phyloP scores from a whole-genome alignment of 2,888 invertebrate genomes.

The Ophion costatus region DNA sequence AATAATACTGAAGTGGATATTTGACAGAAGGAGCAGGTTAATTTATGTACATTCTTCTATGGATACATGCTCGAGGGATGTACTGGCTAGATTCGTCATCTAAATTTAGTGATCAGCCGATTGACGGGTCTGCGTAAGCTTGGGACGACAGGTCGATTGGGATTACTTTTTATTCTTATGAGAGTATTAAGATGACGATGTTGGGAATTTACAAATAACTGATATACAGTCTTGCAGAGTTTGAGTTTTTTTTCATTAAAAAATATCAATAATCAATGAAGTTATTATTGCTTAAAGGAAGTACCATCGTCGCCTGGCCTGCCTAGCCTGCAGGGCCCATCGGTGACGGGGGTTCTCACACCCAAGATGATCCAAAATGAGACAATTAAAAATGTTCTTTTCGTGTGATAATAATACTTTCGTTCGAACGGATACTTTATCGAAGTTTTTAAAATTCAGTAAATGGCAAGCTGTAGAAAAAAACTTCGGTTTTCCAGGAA shows the following conservation, averaged over 20 bases:
- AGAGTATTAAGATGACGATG: background rate
- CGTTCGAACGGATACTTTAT: no score
- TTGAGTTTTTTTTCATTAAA: background rate
- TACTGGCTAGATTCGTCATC: background rate
- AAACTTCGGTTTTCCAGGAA: no score
- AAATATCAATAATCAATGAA: background rate
- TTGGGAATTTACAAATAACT: background rate
- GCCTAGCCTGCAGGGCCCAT: no score
- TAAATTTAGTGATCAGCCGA: background rate
- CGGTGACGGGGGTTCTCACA: no score
- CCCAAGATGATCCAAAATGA: no score
- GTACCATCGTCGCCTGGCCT: no score
- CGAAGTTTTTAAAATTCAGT: no score
- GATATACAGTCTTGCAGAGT: background rate
- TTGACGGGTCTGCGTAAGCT: background rate
- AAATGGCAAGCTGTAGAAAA: no score
- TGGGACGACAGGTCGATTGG: background rate
- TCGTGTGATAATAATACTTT: no score
- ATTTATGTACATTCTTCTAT: background rate
- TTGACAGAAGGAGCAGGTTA: background rate
- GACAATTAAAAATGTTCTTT: no score
- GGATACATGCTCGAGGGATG: background rate
- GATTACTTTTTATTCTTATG: background rate
- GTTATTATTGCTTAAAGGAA: background rate
- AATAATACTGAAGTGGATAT: background rate